A percentile compares a stretch with the other conserved stretches of the same genome.
Conservation (phyloP, 2,888 invertebrate genomes). For the Hypercompe scribonia region DNA sequence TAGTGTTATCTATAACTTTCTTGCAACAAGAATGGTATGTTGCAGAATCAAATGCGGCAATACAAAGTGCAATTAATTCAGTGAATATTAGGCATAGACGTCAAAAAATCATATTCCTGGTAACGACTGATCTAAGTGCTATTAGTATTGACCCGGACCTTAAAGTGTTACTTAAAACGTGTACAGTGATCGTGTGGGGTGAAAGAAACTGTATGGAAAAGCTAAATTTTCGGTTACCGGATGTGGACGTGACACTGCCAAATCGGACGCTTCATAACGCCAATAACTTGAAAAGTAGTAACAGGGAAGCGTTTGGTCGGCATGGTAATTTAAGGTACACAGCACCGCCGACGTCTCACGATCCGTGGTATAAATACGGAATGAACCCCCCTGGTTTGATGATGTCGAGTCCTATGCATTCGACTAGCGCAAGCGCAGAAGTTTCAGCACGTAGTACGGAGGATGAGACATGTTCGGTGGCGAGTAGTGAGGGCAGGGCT, state of each 20-base stretch:
- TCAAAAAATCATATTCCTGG: conserved; percentile 86
- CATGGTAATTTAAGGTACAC: conserved; percentile 85
- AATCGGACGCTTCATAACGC: conserved; percentile 86
- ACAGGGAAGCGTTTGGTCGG: conserved; percentile 81
- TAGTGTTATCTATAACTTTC: conserved; percentile 93
- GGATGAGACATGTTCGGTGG: conserved; percentile 88
- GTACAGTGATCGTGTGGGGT: conserved; percentile 92
- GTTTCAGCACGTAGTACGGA: conserved; percentile 88
- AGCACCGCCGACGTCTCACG: conserved; percentile 83
- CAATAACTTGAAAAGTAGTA: conserved; percentile 81
- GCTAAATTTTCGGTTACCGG: conserved; percentile 93
- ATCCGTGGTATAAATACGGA: conserved; percentile 85
- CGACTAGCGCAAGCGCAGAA: conserved; percentile 86
- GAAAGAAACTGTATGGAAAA: conserved; percentile 96
- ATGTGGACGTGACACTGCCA: conserved; percentile 88
- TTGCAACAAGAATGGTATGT: conserved; percentile 94
- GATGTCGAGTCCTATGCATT: conserved; percentile 89
- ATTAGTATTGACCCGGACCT: conserved; percentile 91
- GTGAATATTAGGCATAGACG: conserved; percentile 89
- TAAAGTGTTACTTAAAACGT: conserved; percentile 90
- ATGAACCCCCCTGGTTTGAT: conserved; percentile 83
- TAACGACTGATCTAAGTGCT: conserved; percentile 87
- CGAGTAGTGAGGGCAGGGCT: conserved; percentile 85
- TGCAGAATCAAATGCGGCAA: conserved; percentile 93
- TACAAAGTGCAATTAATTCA: conserved; percentile 90